Evolutionary conservation across 2,888 invertebrate genomes (phyloP).

Genomic region (Limenitis camilla): DNA sequence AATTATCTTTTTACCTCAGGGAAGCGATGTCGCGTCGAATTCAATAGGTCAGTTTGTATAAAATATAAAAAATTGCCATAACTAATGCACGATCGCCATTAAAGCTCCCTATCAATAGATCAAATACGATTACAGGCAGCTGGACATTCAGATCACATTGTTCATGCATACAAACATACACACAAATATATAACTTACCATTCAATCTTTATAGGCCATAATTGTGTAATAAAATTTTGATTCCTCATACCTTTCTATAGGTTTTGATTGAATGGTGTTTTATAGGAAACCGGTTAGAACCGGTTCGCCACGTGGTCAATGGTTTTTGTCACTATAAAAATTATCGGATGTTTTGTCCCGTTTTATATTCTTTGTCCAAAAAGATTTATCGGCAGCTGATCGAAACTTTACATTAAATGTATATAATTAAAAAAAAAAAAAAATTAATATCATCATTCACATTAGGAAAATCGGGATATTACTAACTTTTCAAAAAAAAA

Average conservation of each 20-base stretch:
- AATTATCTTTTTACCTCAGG: no score
- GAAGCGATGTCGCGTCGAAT: neutral
- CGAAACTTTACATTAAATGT: no score
- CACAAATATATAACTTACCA: no score
- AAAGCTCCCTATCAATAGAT: constrained; percentile 51
- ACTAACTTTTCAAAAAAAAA: no score
- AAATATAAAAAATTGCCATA: constrained; percentile 23
- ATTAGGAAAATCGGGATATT: no score
- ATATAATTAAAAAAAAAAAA: no score
- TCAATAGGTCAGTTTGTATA: constrained; percentile 2
- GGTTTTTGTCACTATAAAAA: constrained; percentile 60
- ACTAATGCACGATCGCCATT: constrained; percentile 29
- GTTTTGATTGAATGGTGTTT: constrained; percentile 66
- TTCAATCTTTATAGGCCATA: neutral
- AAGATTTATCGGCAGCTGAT: constrained; percentile 36
- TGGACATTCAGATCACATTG: constrained; percentile 45
- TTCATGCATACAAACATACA: constrained; percentile 14
- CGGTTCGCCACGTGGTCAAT: constrained; percentile 66
- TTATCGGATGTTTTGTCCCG: constrained; percentile 58
- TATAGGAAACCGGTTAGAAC: constrained; percentile 63
- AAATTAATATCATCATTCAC: no score
- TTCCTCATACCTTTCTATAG: constrained; percentile 31
- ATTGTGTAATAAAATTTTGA: constrained; percentile 12
- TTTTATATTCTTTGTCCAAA: constrained; percentile 27
- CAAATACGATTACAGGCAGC: constrained; percentile 48